These are phyloP conservation scores for Rhamnusium bicolor DNA, from an alignment of 2,888 invertebrate genomes.

Conservation along the genomic window DNA sequence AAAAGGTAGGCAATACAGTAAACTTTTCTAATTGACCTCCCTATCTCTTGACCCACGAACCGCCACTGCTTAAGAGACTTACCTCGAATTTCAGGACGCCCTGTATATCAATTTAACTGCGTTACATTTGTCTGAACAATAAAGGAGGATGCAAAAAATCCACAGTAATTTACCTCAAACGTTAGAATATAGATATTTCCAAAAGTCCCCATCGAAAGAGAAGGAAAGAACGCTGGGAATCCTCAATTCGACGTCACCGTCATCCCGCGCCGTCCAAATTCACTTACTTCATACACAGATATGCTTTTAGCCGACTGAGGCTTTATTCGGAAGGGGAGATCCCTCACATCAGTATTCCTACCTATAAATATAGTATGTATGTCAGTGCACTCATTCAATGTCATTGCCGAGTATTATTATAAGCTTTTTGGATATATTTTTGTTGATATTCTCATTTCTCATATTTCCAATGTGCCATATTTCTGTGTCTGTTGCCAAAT, in stretches of 20 bases:
- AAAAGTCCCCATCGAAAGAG: slow-evolving; percentile 3
- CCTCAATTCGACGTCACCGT: slow-evolving; percentile 44
- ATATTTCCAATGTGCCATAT: too few relatives aligned
- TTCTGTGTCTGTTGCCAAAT: too few relatives aligned
- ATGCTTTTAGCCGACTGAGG: slow-evolving; percentile 67
- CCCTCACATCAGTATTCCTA: slow-evolving; percentile 48
- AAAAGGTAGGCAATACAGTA: too few relatives aligned
- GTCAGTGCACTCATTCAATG: slow-evolving; percentile 58
- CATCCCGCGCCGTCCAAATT: slow-evolving; percentile 66
- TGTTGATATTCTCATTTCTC: not conserved
- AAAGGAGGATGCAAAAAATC: not conserved
- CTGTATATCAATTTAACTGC: too few relatives aligned
- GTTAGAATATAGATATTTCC: not conserved
- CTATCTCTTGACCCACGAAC: too few relatives aligned
- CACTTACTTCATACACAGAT: slow-evolving; percentile 71
- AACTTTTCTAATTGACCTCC: too few relatives aligned
- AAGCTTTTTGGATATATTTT: slow-evolving; percentile 33
- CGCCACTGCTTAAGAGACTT: too few relatives aligned
- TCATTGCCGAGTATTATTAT: slow-evolving; percentile 37
- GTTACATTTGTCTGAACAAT: too few relatives aligned
- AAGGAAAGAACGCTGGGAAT: slow-evolving; percentile 33
- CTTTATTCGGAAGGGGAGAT: slow-evolving; percentile 61
- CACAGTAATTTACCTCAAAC: not conserved
- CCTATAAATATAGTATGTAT: slow-evolving; percentile 63
- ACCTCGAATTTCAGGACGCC: too few relatives aligned